Base-by-base conservation (phyloP, 2,888 invertebrate genomes). In the Lepidochrysops patricia region DNA sequence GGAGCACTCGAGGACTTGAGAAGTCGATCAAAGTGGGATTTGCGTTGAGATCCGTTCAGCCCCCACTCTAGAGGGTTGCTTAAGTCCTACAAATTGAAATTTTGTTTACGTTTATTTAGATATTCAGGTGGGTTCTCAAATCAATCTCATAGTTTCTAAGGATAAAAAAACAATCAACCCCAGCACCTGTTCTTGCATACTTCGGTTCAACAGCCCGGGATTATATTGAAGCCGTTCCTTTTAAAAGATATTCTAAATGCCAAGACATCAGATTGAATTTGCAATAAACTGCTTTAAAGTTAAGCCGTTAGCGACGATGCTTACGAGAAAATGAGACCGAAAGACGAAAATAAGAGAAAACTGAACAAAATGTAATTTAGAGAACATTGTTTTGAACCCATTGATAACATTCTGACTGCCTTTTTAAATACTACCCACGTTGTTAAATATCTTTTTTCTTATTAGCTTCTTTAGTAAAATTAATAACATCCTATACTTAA, bases 1-100 rank as follows among this genome's bases (percentile, higher is more conserved):
- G 74, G 72, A 73, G 74, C 72, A 72, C 70, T 73, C 69, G 71
- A 70, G 68, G 71, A 70, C 70, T 73, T 67, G 65, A 67, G 71
- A 75, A 74, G 76, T 84, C 85, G 83, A 84, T 85, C 84, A 82
- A 82, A 84, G 75, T 76, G 75, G 85, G 85, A 85, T 84, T 84
- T 84, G 74, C 72, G 69, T 68, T 67, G 74, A 75, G 74, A 74
- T 75, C 76, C 73, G 72, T 71, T 68, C 69, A 63, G 68, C 63
- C 62, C 62, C 66, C 66, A 66, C 66, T 63, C 64, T 65, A 64
- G 68, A 69, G 70, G 70, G 72, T 74, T 73, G 75, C 73, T 72
- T 76, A 74, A 72, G 71, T 70, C 70, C 68, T 70, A 67, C 70
- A 77, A 82, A 84, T 82, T 82, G 82, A 82, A 84, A 84, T 78